Percentiles rank a stretch among this genome's conserved stretches.
Conservation (phyloP, 2,797 vertebrate genomes). For the Pipistrellus pipistrellus region DNA sequence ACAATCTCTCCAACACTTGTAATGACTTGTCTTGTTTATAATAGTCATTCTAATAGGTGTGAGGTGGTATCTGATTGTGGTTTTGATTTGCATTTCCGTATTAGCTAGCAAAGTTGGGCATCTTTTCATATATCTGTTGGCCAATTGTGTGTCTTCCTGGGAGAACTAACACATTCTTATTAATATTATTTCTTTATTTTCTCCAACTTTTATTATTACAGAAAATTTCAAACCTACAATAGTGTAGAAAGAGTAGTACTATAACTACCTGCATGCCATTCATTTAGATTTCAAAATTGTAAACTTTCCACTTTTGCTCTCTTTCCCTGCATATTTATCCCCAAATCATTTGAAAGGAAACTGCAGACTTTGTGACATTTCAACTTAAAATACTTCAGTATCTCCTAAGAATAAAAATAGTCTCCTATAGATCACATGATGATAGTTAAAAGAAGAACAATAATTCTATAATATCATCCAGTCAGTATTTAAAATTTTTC, state of each 20-base stretch:
- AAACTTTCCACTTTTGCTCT: background rate
- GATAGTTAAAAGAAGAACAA: background rate
- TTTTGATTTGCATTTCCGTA: background rate
- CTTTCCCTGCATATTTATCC: background rate
- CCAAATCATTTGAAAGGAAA: background rate
- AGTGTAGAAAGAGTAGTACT: background rate
- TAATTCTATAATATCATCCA: background rate
- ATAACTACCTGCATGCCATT: background rate
- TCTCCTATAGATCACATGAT: background rate
- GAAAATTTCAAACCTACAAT: background rate
- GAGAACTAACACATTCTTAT: background rate
- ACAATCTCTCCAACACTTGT: background rate
- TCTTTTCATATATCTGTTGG: background rate
- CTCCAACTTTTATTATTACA: background rate
- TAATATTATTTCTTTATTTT: constrained; percentile 15
- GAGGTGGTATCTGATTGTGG: background rate
- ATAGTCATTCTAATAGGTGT: background rate
- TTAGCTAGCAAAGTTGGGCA: background rate
- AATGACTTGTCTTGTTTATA: background rate
- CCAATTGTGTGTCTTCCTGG: background rate
- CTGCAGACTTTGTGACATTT: background rate
- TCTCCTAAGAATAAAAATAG: background rate
- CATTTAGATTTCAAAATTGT: background rate
- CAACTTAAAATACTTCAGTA: background rate
- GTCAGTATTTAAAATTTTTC: constrained; percentile 4